Conservation (phyloP, 2,888 invertebrate genomes). For the Lutraria lutraria region DNA sequence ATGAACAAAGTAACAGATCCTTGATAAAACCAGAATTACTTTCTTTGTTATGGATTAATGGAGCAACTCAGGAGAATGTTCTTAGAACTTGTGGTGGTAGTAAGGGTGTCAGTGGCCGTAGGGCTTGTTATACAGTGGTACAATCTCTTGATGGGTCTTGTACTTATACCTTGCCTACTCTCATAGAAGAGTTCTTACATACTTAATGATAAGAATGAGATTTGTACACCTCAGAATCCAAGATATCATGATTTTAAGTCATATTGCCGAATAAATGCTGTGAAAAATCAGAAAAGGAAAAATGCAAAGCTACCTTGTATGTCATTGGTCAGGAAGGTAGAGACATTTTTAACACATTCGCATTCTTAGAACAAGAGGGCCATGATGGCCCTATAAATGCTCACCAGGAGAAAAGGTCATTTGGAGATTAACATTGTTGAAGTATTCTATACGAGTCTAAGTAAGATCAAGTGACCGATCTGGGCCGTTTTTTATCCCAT, state of each 20-base stretch:
- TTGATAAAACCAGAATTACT: conserved; percentile 49
- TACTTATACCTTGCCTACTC: conserved; percentile 29
- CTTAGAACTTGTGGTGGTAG: conserved; percentile 36
- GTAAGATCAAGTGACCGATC: too few species aligned
- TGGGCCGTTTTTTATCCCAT: too few species aligned
- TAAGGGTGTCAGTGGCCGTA: conserved; percentile 27
- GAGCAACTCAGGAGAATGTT: conserved; percentile 34
- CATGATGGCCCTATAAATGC: too few species aligned
- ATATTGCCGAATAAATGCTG: background rate
- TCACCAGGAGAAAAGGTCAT: too few species aligned
- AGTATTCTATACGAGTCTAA: too few species aligned
- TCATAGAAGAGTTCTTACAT: conserved; percentile 38
- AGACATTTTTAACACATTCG: too few species aligned
- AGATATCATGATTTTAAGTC: background rate
- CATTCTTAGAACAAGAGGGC: too few species aligned
- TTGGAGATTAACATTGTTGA: too few species aligned
- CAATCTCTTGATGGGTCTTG: conserved; percentile 40
- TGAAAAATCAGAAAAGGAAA: too few species aligned
- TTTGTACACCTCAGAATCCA: conserved; percentile 25
- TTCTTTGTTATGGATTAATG: conserved; percentile 24
- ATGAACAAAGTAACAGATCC: conserved; percentile 59
- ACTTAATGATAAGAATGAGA: conserved; percentile 42
- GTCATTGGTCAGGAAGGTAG: too few species aligned
- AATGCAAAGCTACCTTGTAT: too few species aligned
- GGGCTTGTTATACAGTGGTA: conserved; percentile 29